A percentile compares a stretch with the other conserved stretches of the same genome.
Conservation (phyloP, 2,113 vertebrate genomes). For the Dromiciops gliroides region DNA sequence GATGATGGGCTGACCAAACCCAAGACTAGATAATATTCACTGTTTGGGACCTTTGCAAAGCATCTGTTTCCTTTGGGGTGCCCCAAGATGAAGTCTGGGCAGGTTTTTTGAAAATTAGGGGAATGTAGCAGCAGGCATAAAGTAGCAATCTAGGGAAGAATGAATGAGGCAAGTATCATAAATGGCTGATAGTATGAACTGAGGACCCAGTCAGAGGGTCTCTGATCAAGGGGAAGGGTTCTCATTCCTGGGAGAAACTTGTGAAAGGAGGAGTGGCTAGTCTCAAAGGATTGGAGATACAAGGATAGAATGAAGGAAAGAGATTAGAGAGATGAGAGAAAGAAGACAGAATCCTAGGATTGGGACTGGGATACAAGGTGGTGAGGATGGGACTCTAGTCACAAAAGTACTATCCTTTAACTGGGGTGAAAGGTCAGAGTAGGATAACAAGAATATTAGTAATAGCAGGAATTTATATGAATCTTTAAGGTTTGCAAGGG, state of each 20-base stretch:
- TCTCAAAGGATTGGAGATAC: neutral
- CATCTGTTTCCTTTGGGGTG: neutral
- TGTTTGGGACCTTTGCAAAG: neutral
- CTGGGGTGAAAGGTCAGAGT: neutral
- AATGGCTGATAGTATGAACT: neutral
- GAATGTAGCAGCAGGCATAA: neutral
- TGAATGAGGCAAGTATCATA: neutral
- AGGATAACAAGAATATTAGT: neutral
- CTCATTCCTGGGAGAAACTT: neutral
- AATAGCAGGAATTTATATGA: neutral
- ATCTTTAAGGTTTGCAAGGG: neutral
- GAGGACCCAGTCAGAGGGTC: neutral
- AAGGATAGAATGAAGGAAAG: neutral
- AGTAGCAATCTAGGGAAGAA: neutral
- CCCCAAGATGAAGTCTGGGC: neutral
- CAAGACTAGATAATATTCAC: neutral
- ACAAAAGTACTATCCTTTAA: neutral
- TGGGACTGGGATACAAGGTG: neutral
- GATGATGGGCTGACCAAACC: too few species aligned
- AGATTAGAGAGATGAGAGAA: neutral
- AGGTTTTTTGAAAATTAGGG: neutral
- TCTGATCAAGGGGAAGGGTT: neutral
- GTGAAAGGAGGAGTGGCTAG: neutral
- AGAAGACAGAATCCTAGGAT: neutral
- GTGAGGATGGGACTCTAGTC: neutral